Base-by-base conservation (phyloP, 2,113 vertebrate species). In the Panthera uncia region DNA sequence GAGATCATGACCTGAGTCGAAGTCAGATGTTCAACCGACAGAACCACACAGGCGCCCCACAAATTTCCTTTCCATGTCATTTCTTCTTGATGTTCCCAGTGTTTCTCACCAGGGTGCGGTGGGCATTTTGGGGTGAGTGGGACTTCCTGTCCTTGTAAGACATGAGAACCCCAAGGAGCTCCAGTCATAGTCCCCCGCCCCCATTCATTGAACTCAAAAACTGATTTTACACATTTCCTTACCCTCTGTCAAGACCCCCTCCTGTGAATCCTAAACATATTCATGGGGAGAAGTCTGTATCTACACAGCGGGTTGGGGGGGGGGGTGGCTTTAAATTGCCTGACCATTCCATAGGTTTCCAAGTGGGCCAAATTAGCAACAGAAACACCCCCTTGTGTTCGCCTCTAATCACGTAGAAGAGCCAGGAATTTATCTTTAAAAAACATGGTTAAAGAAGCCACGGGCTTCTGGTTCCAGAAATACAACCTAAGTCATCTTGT, bases 261-360 rank as follows among this genome's bases (percentile, higher is more conserved):
- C 1, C 3, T 6, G 9, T 33, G 7, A 27, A 76, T n/a, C 18
- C 48, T 69, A 23, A 80, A n/a, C 31, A 0, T 33, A 9, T 33
- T 79, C 52, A 1, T 14, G 19, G 87, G 61, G 41, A 73, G 45
- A 31, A 31, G 19, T 25, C 78, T 68, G 31, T 15, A 3, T 73
- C 25, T 14, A 23, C 23, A 31, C 38, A 76, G n/a, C 38, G 4
- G 2, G 0, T 45, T 45, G 0, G 1, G 23, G 19, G 0, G 7
- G 19, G 57, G 19, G 21, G 57, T 23, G 57, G 57, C 57, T 18
- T 57, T 57, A 57, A 57, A 57, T 61, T 81, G 27, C 66, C 27
- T 27, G 21, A 5, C n/a, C 25, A 11, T 48, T 57, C 21, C 57
- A 57, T 57, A 61, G 55, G 74, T 55, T 82, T 50, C 66, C 76